phyloP scores from a whole-genome alignment of 2,113 vertebrate genomes.

The Ptychochromis oligacanthus region DNA sequence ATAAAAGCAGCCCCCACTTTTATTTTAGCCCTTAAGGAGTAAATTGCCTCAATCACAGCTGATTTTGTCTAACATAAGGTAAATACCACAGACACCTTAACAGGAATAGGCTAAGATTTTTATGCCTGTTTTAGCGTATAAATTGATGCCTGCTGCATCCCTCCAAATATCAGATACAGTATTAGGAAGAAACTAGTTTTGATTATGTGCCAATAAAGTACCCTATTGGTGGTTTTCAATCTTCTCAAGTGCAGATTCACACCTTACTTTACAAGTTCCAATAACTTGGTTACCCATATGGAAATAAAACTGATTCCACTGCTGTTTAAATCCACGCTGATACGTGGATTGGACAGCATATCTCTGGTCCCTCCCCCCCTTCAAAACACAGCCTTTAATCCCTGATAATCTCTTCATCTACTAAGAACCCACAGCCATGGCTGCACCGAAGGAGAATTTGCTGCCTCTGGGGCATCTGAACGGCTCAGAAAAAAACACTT shows the following conservation, averaged over 20 bases:
- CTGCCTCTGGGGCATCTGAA: constrained; percentile 38
- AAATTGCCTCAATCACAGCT: not conserved
- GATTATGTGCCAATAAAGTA: not conserved
- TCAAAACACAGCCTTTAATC: constrained; percentile 68
- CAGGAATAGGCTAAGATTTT: no score
- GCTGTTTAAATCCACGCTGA: not conserved
- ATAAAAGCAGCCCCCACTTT: not conserved
- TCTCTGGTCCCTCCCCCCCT: constrained; percentile 48
- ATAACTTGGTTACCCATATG: not conserved
- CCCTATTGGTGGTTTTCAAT: no score
- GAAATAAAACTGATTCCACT: not conserved
- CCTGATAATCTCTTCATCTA: constrained; percentile 69
- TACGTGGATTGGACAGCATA: constrained; percentile 2
- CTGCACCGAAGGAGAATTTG: constrained; percentile 47
- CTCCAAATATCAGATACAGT: constrained; percentile 1
- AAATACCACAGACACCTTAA: no score
- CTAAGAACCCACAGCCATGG: constrained; percentile 53
- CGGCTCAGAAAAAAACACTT: constrained; percentile 26
- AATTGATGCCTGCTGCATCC: not conserved
- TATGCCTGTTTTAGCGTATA: no score
- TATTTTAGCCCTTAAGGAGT: not conserved
- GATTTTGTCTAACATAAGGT: not conserved
- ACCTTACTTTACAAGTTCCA: not conserved
- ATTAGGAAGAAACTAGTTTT: not conserved
- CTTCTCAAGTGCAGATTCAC: not conserved